Percentiles rank a stretch among this genome's conserved stretches.
These are phyloP conservation scores for Lacerta bilineata DNA, from an alignment of 2,797 vertebrate species.

Conservation along the genomic window DNA sequence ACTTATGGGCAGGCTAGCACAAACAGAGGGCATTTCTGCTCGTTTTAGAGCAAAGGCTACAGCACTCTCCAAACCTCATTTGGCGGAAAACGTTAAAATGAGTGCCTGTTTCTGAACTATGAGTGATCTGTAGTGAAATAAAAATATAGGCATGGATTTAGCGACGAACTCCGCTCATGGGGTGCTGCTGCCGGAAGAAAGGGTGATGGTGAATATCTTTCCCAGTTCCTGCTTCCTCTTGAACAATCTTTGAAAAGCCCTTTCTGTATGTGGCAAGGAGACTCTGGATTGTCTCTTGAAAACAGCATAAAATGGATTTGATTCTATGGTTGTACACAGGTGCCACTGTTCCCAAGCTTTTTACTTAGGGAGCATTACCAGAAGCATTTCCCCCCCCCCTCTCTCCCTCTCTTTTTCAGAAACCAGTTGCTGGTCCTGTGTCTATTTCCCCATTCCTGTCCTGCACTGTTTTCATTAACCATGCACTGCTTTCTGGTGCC, in stretches of 20 bases:
- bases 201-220: background rate
- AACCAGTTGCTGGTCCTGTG: background rate
- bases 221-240: background rate
- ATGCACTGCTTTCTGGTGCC: background rate
- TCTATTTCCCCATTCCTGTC: background rate
- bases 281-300: background rate
- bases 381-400: background rate
- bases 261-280: background rate
- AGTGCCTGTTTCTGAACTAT: slow-evolving; percentile 33
- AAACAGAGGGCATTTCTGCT: background rate
- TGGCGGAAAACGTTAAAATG: slow-evolving; percentile 22
- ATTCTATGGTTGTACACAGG: background rate
- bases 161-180: background rate
- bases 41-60: slow-evolving; percentile 39
- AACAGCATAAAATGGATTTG: background rate
- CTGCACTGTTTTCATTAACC: background rate
- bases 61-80: slow-evolving; percentile 28
- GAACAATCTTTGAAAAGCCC: background rate
- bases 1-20: slow-evolving; percentile 28
- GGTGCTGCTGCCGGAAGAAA: background rate
- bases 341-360: background rate
- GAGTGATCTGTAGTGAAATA: background rate
- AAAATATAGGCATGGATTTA: background rate
- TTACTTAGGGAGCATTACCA: background rate
- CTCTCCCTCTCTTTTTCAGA: background rate